phyloP scores from a whole-genome alignment of 2,888 invertebrate genomes.

The Uropetala carovei region DNA sequence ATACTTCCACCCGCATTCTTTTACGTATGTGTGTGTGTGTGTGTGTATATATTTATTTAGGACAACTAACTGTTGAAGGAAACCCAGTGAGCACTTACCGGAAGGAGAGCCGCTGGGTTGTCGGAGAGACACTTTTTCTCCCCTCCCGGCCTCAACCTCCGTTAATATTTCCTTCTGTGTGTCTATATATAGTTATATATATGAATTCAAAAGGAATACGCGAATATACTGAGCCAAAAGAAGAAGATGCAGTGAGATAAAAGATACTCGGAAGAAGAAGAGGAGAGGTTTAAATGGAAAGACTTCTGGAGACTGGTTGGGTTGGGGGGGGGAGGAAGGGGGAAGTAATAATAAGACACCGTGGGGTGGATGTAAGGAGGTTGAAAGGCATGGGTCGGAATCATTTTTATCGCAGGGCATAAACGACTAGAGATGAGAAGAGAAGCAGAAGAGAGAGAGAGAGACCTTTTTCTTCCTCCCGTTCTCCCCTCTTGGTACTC shows the following conservation, averaged over 20 bases:
- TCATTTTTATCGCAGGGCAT: constrained; percentile 26
- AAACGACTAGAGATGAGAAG: neutral
- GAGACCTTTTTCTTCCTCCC: no score
- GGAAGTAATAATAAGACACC: constrained; percentile 5
- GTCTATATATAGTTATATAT: no score
- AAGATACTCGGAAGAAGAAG: neutral
- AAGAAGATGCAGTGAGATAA: neutral
- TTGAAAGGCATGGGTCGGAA: neutral
- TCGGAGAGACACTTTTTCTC: no score
- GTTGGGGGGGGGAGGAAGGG: neutral
- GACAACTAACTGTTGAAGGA: no score
- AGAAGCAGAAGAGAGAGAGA: neutral
- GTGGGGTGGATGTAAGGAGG: constrained; percentile 19
- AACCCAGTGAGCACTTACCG: no score
- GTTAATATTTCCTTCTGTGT: no score
- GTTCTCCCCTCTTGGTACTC: neutral
- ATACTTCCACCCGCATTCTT: neutral
- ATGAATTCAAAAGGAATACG: no score
- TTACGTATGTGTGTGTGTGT: neutral
- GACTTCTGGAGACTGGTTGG: no score
- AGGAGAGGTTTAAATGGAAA: neutral
- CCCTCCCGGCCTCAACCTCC: no score
- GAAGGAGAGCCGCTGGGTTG: no score
- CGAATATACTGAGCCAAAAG: neutral
- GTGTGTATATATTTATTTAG: no score